phyloP scores from a whole-genome alignment of 2,888 invertebrate species.

The Leucozona laternaria region DNA sequence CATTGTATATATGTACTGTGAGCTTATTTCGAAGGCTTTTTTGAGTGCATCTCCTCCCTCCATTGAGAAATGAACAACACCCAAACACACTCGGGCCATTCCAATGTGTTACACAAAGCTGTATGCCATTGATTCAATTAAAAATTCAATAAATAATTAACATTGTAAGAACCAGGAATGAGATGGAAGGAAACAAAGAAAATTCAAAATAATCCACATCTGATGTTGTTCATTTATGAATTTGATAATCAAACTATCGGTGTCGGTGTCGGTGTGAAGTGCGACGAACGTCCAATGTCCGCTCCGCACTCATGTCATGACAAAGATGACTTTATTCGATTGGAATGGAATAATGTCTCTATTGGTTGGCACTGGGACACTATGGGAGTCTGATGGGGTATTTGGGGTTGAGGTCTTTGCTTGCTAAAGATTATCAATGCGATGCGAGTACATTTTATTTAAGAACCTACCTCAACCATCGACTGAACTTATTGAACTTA shows the following conservation, averaged over 20 bases:
- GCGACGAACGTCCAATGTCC: not conserved
- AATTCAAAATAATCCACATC: slow-evolving; percentile 11
- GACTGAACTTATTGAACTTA: slow-evolving; percentile 19
- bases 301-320: not conserved
- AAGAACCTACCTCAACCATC: slow-evolving; percentile 32
- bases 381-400: not conserved
- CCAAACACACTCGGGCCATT: not conserved
- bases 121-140: slow-evolving; percentile 66
- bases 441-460: slow-evolving; percentile 34
- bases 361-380: not conserved
- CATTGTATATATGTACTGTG: not conserved
- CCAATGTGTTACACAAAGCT: slow-evolving; percentile 51
- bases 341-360: no score
- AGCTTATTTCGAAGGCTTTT: slow-evolving; percentile 4
- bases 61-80: not conserved
- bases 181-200: not conserved
- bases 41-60: slow-evolving; percentile 34
- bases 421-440: slow-evolving; percentile 14
- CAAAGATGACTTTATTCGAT: slow-evolving; percentile 18
- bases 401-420: slow-evolving; percentile 46
- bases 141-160: slow-evolving; percentile 51
- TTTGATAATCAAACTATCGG: slow-evolving; percentile 13
- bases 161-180: slow-evolving; percentile 10
- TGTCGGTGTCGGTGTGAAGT: not conserved
- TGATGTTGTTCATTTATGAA: slow-evolving; percentile 5